These are phyloP conservation scores for Tipula vernalis DNA, from an alignment of 2,888 invertebrate species.

Conservation along the genomic window DNA sequence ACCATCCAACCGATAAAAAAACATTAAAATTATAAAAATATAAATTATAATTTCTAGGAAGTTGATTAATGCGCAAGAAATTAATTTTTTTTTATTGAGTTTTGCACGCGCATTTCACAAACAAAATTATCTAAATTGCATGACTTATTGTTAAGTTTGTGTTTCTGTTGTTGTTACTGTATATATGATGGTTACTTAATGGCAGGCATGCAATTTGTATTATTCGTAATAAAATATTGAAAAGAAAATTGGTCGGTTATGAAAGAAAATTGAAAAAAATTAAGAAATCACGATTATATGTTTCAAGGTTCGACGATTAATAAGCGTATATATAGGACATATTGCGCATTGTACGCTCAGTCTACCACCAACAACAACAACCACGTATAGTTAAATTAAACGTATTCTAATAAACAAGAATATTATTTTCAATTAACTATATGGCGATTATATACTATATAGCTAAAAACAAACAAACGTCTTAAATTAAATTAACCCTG, in stretches of 20 bases:
- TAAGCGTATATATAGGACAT: not conserved
- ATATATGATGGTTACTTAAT: not conserved
- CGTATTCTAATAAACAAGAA: not conserved
- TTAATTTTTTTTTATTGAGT: not conserved
- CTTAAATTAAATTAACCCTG: not conserved
- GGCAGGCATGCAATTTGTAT: not conserved
- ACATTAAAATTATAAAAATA: not conserved
- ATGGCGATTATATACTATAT: not conserved
- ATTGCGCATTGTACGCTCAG: not conserved
- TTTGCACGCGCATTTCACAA: not conserved
- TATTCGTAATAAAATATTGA: not conserved
- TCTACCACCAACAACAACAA: not conserved
- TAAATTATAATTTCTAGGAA: not conserved
- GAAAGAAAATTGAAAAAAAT: not conserved
- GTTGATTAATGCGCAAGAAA: not conserved
- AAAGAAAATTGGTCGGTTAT: not conserved
- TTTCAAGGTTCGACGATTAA: not conserved
- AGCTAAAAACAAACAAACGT: not conserved
- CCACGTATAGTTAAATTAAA: not conserved
- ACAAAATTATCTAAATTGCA: not conserved
- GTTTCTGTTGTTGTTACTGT: not conserved
- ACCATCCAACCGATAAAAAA: not conserved
- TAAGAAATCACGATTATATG: not conserved
- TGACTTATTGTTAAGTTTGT: not conserved
- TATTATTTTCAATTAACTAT: not conserved